Evolutionary conservation across 2,113 vertebrate genomes (phyloP), one percentile per base, ranked within the genome.

Genomic region (Austrofundulus limnaeus): DNA sequence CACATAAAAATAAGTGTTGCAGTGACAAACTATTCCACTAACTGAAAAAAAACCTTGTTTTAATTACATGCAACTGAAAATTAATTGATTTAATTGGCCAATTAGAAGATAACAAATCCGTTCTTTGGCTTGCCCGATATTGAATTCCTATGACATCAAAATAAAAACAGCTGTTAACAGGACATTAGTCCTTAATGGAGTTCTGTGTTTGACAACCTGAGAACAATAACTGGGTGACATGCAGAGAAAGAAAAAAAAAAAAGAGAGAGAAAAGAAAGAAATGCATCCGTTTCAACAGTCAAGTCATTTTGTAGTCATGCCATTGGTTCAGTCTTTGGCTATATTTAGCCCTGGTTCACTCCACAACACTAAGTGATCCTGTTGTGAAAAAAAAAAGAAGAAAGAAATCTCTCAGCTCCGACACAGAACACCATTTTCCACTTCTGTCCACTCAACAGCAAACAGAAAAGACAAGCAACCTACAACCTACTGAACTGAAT

Each of bases 271-370:
- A n/a, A n/a, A n/a, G n/a, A 25, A 59, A 56, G 43, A 38, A 11
- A 78, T 45, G 1, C 31, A 67, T 17, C 11, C 42, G 39, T 59
- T 31, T 34, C 2, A 43, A 47, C 16, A 50, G 12, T 45, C 51
- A 16, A 34, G 1, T 6, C 55, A 31, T 28, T 17, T 15, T 39
- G 28, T 37, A 38, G 43, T 60, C 39, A 45, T 1, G n/a, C 42
- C n/a, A 75, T 52, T 77, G 78, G 80, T 58, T 56, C 45, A 72
- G 55, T 41, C 34, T 45, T 63, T 9, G 62, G 42, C 81, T 92
- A 89, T 85, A 86, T 89, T 85, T 89, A 89, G 82, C 63, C 45
- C 58, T 46, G 25, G 75, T 77, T 82, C 66, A 16, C 52, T 87
- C 53, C 51, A 66, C 57, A 71, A 62, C 61, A 51, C 70, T 54